These are phyloP conservation scores for Aphelenchoides bicaudatus DNA, from an alignment of 2,888 invertebrate genomes.

Conservation along the genomic window DNA sequence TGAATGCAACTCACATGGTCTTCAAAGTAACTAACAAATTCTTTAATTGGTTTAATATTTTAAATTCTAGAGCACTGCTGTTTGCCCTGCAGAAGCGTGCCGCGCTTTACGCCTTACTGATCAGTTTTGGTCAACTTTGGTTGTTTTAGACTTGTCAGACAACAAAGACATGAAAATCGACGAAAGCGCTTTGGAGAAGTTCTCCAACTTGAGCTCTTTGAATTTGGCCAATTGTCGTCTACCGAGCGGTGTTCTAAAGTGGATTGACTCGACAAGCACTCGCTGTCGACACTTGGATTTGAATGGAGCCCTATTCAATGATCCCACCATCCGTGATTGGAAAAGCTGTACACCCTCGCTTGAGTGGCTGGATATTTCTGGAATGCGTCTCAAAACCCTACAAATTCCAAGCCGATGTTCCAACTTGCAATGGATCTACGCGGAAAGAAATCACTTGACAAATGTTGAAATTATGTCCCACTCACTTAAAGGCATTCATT, in stretches of 20 bases:
- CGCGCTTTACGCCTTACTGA: conserved; percentile 25
- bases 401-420: conserved; percentile 7
- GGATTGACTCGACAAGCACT: conserved; percentile 19
- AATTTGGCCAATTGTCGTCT: conserved; percentile 41
- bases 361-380: conserved; percentile 48
- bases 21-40: conserved; percentile 31
- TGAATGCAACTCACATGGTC: conserved; percentile 40
- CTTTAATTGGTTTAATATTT: conserved; percentile 18
- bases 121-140: conserved; percentile 30
- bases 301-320: conserved; percentile 20
- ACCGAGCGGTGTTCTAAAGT: conserved; percentile 19
- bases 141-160: conserved; percentile 40
- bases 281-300: conserved; percentile 28
- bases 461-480: conserved; percentile 27
- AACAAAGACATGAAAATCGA: conserved; percentile 42
- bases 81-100: conserved; percentile 19
- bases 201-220: conserved; percentile 33
- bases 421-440: conserved; percentile 41
- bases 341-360: conserved; percentile 38
- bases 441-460: conserved; percentile 38
- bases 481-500: conserved; percentile 19
- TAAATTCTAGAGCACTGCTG: conserved; percentile 22
- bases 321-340: conserved; percentile 28
- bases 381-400: conserved; percentile 25
- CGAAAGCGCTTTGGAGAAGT: conserved; percentile 28